Evolutionary conservation across 2,797 vertebrate genomes (phyloP).

Genomic region (Bradypus variegatus): DNA sequence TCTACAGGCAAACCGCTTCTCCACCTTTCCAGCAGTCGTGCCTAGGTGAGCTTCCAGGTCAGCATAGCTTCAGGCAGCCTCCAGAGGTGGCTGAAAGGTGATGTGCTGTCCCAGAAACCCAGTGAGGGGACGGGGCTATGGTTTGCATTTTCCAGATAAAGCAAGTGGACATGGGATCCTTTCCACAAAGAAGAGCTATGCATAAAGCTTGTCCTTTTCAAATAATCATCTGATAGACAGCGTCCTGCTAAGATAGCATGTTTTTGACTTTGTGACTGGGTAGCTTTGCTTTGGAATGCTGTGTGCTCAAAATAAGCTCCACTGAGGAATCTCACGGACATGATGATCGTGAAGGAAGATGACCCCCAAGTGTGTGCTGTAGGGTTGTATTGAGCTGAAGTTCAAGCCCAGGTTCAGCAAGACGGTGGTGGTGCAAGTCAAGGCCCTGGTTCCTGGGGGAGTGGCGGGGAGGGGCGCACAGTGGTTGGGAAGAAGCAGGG

Average conservation of each 20-base stretch:
- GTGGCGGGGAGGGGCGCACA: neutral
- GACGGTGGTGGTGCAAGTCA: neutral
- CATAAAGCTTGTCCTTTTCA: neutral
- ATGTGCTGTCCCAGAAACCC: neutral
- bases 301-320: neutral
- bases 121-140: neutral
- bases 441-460: neutral
- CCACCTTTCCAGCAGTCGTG: neutral
- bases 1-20: neutral
- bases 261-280: neutral
- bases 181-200: neutral
- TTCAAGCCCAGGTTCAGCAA: neutral
- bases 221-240: neutral
- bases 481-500: neutral
- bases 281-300: constrained; percentile 11
- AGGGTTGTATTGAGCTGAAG: neutral
- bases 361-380: neutral
- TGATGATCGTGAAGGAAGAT: neutral
- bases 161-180: neutral
- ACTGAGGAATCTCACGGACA: neutral
- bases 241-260: neutral
- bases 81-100: neutral
- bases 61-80: neutral
- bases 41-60: neutral
- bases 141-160: neutral